Conservation (phyloP, 2,888 invertebrate genomes). For the Tillus elongatus region DNA sequence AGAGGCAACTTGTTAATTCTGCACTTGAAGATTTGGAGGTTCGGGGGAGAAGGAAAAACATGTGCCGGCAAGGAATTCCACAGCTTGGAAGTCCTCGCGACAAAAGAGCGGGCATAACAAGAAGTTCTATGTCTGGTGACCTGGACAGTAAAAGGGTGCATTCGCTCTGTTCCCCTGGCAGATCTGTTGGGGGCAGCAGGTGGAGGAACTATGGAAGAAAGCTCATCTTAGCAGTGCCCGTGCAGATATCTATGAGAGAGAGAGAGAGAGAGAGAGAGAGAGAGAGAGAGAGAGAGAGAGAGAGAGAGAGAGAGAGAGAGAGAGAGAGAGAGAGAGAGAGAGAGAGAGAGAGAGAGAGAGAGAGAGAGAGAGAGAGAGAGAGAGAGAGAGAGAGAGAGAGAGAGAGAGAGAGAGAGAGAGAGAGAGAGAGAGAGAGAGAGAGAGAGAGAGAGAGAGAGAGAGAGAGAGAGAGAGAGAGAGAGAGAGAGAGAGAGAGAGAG, state of each 20-base stretch:
- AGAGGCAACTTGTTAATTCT: no score
- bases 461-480: conserved; percentile 4
- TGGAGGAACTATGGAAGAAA: no score
- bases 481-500: conserved; percentile 4
- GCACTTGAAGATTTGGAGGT: no score
- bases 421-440: conserved; percentile 4
- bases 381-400: conserved; percentile 4
- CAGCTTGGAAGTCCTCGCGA: no score
- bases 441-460: conserved; percentile 4
- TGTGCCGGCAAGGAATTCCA: no score
- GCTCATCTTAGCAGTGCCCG: no score
- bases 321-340: conserved; percentile 4
- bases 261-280: conserved; percentile 4
- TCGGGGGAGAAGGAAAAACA: no score
- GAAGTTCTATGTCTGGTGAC: no score
- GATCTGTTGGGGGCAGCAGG: no score
- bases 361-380: conserved; percentile 4
- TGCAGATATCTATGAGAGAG: conserved; percentile 1
- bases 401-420: conserved; percentile 4
- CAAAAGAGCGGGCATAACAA: no score
- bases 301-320: conserved; percentile 4
- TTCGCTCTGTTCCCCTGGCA: no score
- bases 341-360: conserved; percentile 4
- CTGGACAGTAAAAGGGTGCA: no score
- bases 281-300: conserved; percentile 4